These are phyloP conservation scores for Tapirus indicus DNA, from an alignment of 2,797 vertebrate genomes.

Conservation along the genomic window DNA sequence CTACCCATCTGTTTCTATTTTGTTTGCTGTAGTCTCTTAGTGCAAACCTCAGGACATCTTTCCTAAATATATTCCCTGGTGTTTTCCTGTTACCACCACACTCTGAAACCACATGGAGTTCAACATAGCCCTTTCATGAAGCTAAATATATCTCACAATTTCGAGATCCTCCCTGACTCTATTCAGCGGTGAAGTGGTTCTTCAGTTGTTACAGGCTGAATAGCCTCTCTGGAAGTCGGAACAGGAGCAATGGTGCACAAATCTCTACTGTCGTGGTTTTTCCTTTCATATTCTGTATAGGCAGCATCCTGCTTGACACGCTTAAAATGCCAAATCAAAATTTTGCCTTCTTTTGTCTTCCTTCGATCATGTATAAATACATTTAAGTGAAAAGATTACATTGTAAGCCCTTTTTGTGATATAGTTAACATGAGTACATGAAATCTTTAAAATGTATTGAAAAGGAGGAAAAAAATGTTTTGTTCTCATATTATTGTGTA, in stretches of 20 bases:
- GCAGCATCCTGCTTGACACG: neutral
- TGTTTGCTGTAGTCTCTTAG: constrained; percentile 16
- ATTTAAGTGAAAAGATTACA: neutral
- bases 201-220: constrained; percentile 59
- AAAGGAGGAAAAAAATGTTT: neutral
- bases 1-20: constrained; percentile 59
- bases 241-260: neutral
- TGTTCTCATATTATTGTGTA: neutral
- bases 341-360: constrained; percentile 20
- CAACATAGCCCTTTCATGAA: constrained; percentile 36
- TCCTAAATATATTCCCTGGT: constrained; percentile 57
- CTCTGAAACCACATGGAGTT: constrained; percentile 46
- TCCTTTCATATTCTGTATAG: neutral
- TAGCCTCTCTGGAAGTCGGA: constrained; percentile 14
- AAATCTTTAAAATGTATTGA: neutral
- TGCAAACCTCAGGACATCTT: constrained; percentile 59
- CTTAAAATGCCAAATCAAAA: neutral
- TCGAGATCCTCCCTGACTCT: constrained; percentile 34
- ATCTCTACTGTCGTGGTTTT: neutral
- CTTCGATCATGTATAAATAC: neutral
- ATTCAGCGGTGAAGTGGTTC: constrained; percentile 7
- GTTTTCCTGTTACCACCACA: constrained; percentile 41
- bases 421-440: neutral
- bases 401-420: neutral
- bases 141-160: constrained; percentile 62